Conservation (phyloP, 1,140 invertebrate genomes). For the Drosophila busckii region DNA sequence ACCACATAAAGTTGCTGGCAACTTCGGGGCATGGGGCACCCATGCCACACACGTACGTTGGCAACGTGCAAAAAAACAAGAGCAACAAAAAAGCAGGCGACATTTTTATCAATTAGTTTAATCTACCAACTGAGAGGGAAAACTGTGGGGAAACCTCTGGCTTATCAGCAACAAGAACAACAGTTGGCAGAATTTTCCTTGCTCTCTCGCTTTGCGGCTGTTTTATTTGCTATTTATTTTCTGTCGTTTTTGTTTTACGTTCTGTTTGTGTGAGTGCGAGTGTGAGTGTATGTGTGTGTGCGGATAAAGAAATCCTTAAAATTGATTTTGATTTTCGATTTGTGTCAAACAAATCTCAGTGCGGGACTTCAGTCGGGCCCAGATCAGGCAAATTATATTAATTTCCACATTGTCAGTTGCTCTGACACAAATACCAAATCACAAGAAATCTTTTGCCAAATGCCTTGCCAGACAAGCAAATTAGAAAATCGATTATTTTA, state of each 20-base stretch:
- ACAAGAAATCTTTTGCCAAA: slow-evolving; percentile 38
- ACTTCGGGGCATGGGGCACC: slow-evolving; percentile 29
- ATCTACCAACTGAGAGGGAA: slow-evolving; percentile 31
- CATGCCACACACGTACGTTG: slow-evolving; percentile 52
- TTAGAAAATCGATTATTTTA: slow-evolving; percentile 74
- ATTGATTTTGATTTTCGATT: slow-evolving; percentile 69
- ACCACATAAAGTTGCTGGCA: slow-evolving; percentile 24
- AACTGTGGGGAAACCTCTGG: background rate
- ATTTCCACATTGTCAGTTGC: slow-evolving; percentile 72
- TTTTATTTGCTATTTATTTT: background rate
- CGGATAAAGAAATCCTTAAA: slow-evolving; percentile 59
- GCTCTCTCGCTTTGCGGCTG: slow-evolving; percentile 17
- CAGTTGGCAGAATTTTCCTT: slow-evolving; percentile 50
- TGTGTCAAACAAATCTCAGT: slow-evolving; percentile 60
- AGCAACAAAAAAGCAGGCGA: too few relatives aligned
- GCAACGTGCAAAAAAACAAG: slow-evolving; percentile 55
- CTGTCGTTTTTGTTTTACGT: background rate
- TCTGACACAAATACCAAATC: slow-evolving; percentile 61
- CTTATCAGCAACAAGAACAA: slow-evolving; percentile 34
- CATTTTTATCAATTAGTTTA: slow-evolving; percentile 77
- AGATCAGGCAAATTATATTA: slow-evolving; percentile 76
- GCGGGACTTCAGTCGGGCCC: slow-evolving; percentile 65
- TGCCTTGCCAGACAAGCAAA: slow-evolving; percentile 22
- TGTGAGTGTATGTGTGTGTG: slow-evolving; percentile 3
- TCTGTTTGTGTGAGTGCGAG: background rate